Evolutionary conservation across 2,888 invertebrate species (phyloP), one percentile per base, ranked within the genome.

Genomic region (Meloe dianella): DNA sequence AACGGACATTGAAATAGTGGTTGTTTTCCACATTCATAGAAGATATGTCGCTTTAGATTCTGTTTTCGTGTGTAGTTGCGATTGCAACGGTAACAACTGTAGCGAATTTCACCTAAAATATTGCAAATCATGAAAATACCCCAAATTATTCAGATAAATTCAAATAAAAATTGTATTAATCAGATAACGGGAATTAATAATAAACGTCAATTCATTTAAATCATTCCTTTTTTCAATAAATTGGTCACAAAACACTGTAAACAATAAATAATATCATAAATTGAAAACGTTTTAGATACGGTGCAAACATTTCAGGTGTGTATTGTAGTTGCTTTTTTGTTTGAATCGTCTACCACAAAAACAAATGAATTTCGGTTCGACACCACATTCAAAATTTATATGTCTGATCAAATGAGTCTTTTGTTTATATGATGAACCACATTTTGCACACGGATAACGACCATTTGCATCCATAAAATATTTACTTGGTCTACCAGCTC

Each of bases 331-430:
- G 61, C 74, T 75, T 63, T 69, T 75, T 51, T 77, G 73, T 60
- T 74, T 74, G 61, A 74, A 74, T 38, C 63, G 73, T 27, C 73
- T 74, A 20, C 73, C 73, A 85, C 92, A 92, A 82, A 89, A 87
- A 77, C 92, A 93, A 83, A 86, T 88, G 59, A 78, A 79, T 61
- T 71, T 73, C 24, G 78, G 78, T 63, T 77, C 75, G 10, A 74
- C 71, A 5, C 78, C 79, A 60, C 79, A 79, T 65, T 79, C 78
- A 64, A 75, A 79, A 63, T 76, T 74, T 22, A 77, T 61, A 68
- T 79, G 79, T 35, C 78, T 65, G 4, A 75, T 75, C 56, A 79
- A 66, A 68, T 79, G 78, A 9, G 79, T 79, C 65, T 78, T 79
- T 64, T 79, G 78, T 60, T 79, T 79, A 32, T 78, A 78, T 14